A percentile compares a stretch with the other conserved stretches of the same genome.
These are phyloP conservation scores for Chondrosia reniformis DNA, from an alignment of 37 sponge, comb jelly and placozoan species.

Conservation along the genomic window DNA sequence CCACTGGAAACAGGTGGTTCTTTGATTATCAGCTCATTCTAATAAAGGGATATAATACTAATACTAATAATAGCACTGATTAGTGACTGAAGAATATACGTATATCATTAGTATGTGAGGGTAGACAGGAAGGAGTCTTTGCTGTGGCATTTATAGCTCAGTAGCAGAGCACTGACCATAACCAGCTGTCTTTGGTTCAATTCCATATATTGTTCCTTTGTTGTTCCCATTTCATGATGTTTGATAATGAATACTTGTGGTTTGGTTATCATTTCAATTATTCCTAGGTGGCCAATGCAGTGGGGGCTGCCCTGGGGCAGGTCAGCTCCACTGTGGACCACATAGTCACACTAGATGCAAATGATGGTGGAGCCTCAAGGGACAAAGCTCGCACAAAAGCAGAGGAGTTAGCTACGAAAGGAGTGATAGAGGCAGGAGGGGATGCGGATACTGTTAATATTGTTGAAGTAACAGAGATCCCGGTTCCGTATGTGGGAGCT, in stretches of 20 bases:
- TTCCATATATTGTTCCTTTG: not conserved
- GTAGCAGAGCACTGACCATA: too few relatives aligned
- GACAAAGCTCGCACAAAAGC: not conserved
- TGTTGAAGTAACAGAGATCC: slow-evolving; percentile 46
- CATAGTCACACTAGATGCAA: slow-evolving; percentile 34
- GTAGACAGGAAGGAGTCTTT: too few relatives aligned
- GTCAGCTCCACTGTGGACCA: slow-evolving; percentile 59
- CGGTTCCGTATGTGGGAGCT: slow-evolving; percentile 32
- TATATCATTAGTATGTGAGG: not conserved
- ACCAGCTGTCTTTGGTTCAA: too few relatives aligned
- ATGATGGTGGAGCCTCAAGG: not conserved
- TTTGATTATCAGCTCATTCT: too few relatives aligned
- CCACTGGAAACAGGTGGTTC: too few relatives aligned
- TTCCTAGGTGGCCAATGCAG: slow-evolving; percentile 83
- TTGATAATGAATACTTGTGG: too few relatives aligned
- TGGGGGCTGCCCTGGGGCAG: slow-evolving; percentile 81
- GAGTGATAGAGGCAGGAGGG: slow-evolving; percentile 26
- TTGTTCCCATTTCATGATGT: not conserved
- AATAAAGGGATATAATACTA: too few relatives aligned
- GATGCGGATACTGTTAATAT: slow-evolving; percentile 29
- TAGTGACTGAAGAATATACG: not conserved
- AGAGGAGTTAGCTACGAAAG: slow-evolving; percentile 22
- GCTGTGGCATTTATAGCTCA: too few relatives aligned
- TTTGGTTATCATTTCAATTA: not conserved
- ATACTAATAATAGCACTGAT: not conserved